Percentiles rank a stretch among this genome's conserved stretches.
These are phyloP conservation scores for Alligator mississippiensis DNA, from an alignment of 2,113 vertebrate genomes.

Conservation along the genomic window DNA sequence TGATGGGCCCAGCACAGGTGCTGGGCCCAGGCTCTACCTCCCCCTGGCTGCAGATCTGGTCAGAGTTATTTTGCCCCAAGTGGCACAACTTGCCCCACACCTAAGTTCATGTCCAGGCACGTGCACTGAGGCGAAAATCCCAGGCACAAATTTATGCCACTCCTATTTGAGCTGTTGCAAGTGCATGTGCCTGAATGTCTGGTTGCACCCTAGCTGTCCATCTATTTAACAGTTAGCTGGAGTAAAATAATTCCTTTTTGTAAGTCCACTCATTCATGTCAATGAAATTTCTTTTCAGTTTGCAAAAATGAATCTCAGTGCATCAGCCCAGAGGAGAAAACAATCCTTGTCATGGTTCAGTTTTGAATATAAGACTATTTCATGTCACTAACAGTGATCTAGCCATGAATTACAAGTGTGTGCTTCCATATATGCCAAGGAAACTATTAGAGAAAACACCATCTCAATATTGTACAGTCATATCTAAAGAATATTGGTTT, in stretches of 20 bases:
- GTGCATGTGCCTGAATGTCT: neutral
- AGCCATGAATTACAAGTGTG: neutral
- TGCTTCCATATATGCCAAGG: neutral
- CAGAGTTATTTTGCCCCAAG: too few species aligned
- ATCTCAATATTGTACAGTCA: accelerated
- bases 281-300: conserved; percentile 13
- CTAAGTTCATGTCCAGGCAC: neutral
- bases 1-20: too few species aligned
- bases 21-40: too few species aligned
- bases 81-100: too few species aligned
- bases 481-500: neutral
- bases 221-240: neutral
- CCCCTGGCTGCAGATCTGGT: too few species aligned
- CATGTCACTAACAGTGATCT: neutral
- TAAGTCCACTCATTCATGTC: accelerated
- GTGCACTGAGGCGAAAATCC: neutral
- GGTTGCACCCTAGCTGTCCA: neutral
- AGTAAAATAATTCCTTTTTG: neutral
- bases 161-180: neutral
- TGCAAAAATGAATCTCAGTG: neutral
- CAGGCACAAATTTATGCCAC: neutral
- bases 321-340: neutral
- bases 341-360: neutral
- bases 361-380: neutral
- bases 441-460: neutral